Conservation (phyloP, 2,797 vertebrate species). For the Darevskia mixta region DNA sequence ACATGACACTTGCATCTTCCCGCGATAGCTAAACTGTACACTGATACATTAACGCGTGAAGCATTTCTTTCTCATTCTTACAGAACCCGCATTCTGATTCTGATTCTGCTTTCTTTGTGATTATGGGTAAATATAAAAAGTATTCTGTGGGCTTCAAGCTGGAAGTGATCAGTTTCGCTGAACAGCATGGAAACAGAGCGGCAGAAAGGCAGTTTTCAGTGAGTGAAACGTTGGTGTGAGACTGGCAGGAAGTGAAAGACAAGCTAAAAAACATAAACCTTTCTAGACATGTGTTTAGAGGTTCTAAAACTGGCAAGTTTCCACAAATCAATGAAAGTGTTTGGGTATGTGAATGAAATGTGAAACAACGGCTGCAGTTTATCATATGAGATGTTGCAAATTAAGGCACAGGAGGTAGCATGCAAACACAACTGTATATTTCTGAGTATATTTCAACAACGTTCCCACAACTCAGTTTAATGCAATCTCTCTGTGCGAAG, state of each 20-base stretch:
- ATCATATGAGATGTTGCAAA: not conserved
- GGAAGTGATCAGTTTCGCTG: too few relatives aligned
- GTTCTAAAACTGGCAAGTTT: not conserved
- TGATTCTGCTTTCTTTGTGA: not conserved
- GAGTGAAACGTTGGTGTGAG: not conserved
- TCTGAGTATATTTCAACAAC: too few relatives aligned
- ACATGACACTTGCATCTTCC: not conserved
- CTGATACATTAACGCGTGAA: not conserved
- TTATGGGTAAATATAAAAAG: not conserved
- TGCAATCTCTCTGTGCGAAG: not conserved
- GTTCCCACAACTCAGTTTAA: not conserved
- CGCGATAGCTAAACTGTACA: not conserved
- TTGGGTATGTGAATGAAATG: not conserved
- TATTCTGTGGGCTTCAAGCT: not conserved
- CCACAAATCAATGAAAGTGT: not conserved
- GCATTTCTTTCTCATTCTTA: too few relatives aligned
- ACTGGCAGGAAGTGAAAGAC: not conserved
- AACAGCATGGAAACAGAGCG: not conserved
- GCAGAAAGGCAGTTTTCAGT: not conserved
- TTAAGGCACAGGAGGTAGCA: not conserved
- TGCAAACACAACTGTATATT: not conserved
- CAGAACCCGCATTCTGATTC: too few relatives aligned
- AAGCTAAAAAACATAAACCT: not conserved
- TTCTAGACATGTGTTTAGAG: not conserved
- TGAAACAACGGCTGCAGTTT: not conserved